Evolutionary conservation across 2,888 invertebrate genomes (phyloP), one percentile per base, ranked within the genome.

Genomic region (Taphrorychus bicolor): DNA sequence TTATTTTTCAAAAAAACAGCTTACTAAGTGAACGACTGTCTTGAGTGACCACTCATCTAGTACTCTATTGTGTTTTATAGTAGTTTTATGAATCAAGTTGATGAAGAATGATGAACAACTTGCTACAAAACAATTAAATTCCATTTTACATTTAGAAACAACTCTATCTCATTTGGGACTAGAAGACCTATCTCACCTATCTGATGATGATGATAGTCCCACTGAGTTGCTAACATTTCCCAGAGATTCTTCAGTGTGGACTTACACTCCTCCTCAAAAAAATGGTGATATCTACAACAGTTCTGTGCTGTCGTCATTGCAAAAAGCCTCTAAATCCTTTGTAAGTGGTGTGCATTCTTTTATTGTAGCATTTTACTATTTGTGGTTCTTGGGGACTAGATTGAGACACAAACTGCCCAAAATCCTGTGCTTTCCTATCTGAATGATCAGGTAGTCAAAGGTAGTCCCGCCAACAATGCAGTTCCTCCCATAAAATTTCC

Each of bases 241-340:
- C 14, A 76, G 72, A 53, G 74, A 73, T 70, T 77, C 67, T 7
- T 70, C 77, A 11, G 79, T 80, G 56, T 80, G 79, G 80, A 75
- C 79, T 3, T 80, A 78, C 58, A 78, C 74, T 7, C 76, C 76
- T 0, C 62, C 71, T 9, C 72, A 54, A 17, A 74, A 75, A 72
- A 78, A 80, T 75, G 78, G 78, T 23, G 78, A 78, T 54, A 71
- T 72, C 49, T 75, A 67, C 42, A 75, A 75, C 48, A 67, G 67
- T 41, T 63, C 73, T 3, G 74, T 78, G 21, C 56, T 78, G 11
- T 75, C 76, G 18, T 76, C 77, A 5, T 62, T 78, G 52, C 75
- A 78, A 45, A 77, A 76, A 60, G 75, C 75, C 40, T 77, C 80
- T 42, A 77, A 77, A 72, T 74, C 78, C 22, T 77, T 78, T 72